Evolutionary conservation across 2,113 vertebrate genomes (phyloP).

Genomic region (Tapirus terrestris): DNA sequence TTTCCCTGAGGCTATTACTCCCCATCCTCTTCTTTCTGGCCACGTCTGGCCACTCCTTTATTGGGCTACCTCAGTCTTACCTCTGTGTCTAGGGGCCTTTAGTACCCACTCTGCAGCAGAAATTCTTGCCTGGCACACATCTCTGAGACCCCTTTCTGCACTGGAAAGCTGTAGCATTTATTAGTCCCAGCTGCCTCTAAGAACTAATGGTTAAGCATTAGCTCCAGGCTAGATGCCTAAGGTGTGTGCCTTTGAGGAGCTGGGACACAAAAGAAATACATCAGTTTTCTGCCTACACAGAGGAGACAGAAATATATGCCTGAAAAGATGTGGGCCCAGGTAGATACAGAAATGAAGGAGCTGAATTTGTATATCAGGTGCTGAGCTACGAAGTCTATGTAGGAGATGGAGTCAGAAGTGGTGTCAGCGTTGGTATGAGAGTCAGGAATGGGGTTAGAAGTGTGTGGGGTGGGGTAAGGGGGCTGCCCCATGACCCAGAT

Average conservation of each 20-base stretch:
- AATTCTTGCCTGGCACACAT: neutral
- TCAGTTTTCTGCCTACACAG: slow-evolving; percentile 31
- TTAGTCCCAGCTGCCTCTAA: neutral
- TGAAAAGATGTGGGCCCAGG: neutral
- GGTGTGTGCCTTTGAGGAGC: neutral
- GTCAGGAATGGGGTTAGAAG: neutral
- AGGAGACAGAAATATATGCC: slow-evolving; percentile 10
- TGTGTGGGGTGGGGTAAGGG: neutral
- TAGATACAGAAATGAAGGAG: slow-evolving; percentile 5
- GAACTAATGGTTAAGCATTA: neutral
- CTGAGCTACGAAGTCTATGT: neutral
- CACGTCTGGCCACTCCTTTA: slow-evolving; percentile 11
- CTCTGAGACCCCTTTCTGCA: neutral
- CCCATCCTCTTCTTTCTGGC: neutral
- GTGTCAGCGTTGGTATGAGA: neutral
- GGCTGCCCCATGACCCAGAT: neutral
- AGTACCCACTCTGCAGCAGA: neutral
- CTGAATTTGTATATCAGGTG: neutral
- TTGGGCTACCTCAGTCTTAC: neutral
- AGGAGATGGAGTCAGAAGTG: slow-evolving; percentile 36
- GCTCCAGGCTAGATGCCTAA: slow-evolving; percentile 19
- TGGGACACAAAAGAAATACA: neutral
- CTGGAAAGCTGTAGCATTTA: slow-evolving; percentile 25
- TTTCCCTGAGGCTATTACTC: slow-evolving; percentile 27
- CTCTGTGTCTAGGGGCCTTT: neutral